phyloP scores from a whole-genome alignment of 2,888 invertebrate genomes.

The Drosophila leonis region DNA sequence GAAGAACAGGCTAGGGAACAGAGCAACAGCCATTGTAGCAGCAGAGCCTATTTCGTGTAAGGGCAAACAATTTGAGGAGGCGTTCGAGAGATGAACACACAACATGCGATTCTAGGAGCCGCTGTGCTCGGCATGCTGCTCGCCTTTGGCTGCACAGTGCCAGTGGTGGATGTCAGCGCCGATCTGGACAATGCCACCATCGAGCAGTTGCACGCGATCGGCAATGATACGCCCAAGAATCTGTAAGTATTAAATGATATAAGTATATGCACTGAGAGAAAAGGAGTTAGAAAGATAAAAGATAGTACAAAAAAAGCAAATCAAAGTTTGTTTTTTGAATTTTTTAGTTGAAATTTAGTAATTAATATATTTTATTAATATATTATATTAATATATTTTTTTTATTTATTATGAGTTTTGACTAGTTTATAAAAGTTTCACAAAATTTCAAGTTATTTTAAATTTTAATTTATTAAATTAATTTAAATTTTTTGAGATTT shows the following conservation, averaged over 20 bases:
- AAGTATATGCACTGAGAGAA: background rate
- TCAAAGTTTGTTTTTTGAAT: too few species aligned
- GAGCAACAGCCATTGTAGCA: conserved; percentile 24
- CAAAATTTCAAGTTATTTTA: too few species aligned
- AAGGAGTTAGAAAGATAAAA: background rate
- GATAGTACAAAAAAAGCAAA: background rate
- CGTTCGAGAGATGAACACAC: conserved; percentile 58
- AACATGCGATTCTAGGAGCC: conserved; percentile 67
- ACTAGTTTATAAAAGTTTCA: too few species aligned
- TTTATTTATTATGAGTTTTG: too few species aligned
- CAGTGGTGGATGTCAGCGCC: conserved; percentile 74
- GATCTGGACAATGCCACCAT: conserved; percentile 81
- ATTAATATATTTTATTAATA: too few species aligned
- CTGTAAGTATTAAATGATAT: conserved; percentile 73
- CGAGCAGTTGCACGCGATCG: conserved; percentile 73
- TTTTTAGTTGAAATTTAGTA: too few species aligned
- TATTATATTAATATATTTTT: too few species aligned
- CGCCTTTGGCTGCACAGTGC: conserved; percentile 73
- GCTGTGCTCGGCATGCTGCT: conserved; percentile 72
- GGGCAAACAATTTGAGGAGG: conserved; percentile 7
- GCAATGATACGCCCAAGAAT: conserved; percentile 82
- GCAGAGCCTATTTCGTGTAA: conserved; percentile 8
- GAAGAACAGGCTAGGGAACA: conserved; percentile 58
- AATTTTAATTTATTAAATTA: too few species aligned
- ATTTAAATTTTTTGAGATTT: too few species aligned